Percentiles rank a stretch among this genome's conserved stretches.
These are phyloP conservation scores for Heliocidaris tuberculata DNA, from an alignment of 35 echinoderm and acorn worm genomes.

Conservation along the genomic window DNA sequence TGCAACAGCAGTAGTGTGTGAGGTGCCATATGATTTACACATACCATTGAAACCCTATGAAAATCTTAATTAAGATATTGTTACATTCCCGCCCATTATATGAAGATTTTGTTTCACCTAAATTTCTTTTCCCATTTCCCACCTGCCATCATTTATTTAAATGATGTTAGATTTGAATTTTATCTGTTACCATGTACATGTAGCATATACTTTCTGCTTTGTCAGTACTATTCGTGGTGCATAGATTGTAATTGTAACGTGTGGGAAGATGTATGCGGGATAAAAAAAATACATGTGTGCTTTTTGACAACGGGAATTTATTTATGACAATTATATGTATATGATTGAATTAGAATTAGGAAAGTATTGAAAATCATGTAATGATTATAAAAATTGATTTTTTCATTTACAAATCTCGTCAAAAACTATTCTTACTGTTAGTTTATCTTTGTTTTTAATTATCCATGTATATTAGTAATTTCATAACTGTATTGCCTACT, in stretches of 20 bases:
- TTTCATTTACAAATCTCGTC: not conserved
- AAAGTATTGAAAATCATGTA: not conserved
- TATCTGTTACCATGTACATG: not conserved
- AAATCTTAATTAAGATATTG: not conserved
- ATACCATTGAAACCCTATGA: not conserved
- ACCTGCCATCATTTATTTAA: not conserved
- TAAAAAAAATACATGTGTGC: not conserved
- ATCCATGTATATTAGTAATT: not conserved
- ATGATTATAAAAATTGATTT: not conserved
- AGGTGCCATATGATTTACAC: not conserved
- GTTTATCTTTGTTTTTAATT: not conserved
- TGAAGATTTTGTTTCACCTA: not conserved
- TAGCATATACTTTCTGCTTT: not conserved
- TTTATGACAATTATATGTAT: not conserved
- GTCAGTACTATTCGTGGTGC: not conserved
- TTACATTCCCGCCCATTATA: not conserved
- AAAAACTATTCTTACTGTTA: not conserved
- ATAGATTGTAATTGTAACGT: not conserved
- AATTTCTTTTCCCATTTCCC: not conserved
- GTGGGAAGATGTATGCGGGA: not conserved
- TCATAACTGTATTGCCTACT: too few relatives aligned
- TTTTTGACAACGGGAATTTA: conserved; percentile 4
- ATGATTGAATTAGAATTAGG: not conserved
- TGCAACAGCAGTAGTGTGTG: not conserved
- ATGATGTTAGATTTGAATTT: not conserved